Evolutionary conservation across 2,888 invertebrate species (phyloP).

Genomic region (Fissipunctia ypsillon): DNA sequence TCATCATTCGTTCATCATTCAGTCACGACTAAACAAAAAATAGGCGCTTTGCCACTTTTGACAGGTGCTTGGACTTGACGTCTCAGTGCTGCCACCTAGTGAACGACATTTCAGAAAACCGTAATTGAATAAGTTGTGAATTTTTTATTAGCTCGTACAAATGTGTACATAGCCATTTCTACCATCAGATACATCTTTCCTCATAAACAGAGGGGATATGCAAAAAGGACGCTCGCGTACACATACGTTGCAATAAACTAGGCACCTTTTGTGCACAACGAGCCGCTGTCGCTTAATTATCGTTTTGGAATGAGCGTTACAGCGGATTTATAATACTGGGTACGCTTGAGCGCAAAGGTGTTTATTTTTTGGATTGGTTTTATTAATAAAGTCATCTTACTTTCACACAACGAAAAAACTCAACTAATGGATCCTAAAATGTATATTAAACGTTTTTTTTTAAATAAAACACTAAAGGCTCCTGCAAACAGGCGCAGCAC

Average conservation of each 20-base stretch:
- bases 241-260: constrained; percentile 75
- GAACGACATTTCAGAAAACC: no score
- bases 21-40: no score
- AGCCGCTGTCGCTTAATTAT: constrained; percentile 76
- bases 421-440: no score
- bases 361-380: constrained; percentile 17
- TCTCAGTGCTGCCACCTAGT: no score
- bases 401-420: no score
- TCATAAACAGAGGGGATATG: constrained; percentile 48
- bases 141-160: constrained; percentile 11
- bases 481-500: no score
- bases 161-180: constrained; percentile 16
- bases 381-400: no score
- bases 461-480: no score
- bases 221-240: constrained; percentile 66
- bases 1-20: no score
- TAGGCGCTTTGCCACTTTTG: no score
- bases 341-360: constrained; percentile 47
- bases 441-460: no score
- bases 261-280: constrained; percentile 80
- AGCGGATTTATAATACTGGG: constrained; percentile 72
- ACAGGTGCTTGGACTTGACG: no score
- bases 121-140: background rate
- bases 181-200: constrained; percentile 45
- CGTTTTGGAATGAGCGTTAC: constrained; percentile 75